A percentile compares a stretch with the other conserved stretches of the same genome.
Evolutionary conservation across 2,888 invertebrate species (phyloP).

Genomic region (Rotaria macrura): DNA sequence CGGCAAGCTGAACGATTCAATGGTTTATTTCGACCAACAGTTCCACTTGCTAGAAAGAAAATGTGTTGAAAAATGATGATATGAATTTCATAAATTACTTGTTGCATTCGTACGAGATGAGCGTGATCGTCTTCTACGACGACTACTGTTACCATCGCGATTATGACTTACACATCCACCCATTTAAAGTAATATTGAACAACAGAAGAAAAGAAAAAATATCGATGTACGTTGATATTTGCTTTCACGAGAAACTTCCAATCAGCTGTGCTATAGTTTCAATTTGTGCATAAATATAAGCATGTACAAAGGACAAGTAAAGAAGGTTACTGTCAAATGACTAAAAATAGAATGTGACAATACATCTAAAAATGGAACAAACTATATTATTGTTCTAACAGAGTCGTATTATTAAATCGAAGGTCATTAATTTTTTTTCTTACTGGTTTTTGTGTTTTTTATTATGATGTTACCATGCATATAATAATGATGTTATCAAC

Average conservation of each 20-base stretch:
- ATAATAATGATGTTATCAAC: neutral
- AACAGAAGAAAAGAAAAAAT: too few species aligned
- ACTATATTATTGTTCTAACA: neutral
- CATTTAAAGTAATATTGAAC: neutral
- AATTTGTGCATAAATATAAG: neutral
- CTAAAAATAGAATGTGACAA: neutral
- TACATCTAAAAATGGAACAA: neutral
- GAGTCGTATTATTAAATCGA: neutral
- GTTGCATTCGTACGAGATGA: conserved; percentile 36
- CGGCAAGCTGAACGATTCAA: conserved; percentile 69
- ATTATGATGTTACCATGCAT: too few species aligned
- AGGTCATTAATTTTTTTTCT: neutral
- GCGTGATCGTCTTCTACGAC: neutral
- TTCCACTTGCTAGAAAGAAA: conserved; percentile 7
- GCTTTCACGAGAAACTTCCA: neutral
- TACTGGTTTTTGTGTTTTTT: too few species aligned
- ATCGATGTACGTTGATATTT: too few species aligned
- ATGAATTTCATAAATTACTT: neutral
- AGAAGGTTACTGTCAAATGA: neutral
- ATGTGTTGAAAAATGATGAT: neutral
- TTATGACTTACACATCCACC: neutral
- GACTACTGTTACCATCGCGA: neutral
- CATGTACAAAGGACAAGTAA: neutral
- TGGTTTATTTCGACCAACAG: conserved; percentile 70
- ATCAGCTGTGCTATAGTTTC: neutral